Evolutionary conservation across 1,140 invertebrate genomes (phyloP).

Genomic region (Hylaeus anthracinus): DNA sequence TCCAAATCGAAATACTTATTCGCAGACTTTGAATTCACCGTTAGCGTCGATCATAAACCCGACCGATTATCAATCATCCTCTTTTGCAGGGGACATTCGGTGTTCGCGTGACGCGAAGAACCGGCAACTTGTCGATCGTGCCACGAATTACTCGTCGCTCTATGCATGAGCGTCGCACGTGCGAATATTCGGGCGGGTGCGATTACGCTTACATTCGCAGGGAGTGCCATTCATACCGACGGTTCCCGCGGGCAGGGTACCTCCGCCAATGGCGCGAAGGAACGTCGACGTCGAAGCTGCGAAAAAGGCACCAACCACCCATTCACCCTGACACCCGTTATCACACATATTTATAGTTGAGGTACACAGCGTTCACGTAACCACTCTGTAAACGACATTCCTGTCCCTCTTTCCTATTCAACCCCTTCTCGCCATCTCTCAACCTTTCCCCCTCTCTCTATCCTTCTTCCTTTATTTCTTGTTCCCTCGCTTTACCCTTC

Average conservation of each 20-base stretch:
- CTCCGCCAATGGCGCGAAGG: constrained; percentile 16
- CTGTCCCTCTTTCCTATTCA: background rate
- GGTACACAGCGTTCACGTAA: constrained; percentile 13
- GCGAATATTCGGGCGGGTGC: constrained; percentile 12
- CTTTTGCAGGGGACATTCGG: too few relatives aligned
- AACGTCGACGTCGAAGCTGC: constrained; percentile 48
- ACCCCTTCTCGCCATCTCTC: too few relatives aligned
- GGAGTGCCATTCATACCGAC: constrained; percentile 42
- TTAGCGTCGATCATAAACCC: too few relatives aligned
- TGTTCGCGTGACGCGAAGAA: background rate
- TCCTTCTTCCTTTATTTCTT: background rate
- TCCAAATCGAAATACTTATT: too few relatives aligned
- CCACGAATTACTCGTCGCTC: background rate
- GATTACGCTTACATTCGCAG: constrained; percentile 8
- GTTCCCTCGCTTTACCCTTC: constrained; percentile 7
- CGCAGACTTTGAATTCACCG: too few relatives aligned
- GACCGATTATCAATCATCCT: too few relatives aligned
- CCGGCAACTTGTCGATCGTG: background rate
- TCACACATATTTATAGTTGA: constrained; percentile 41
- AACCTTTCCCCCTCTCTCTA: background rate
- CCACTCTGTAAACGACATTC: constrained; percentile 4
- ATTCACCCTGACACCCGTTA: constrained; percentile 51
- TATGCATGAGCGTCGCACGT: constrained; percentile 3
- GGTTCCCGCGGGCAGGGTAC: constrained; percentile 31
- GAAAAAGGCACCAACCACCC: constrained; percentile 44